Percentiles rank a stretch among this genome's conserved stretches.
Conservation (phyloP, 2,888 invertebrate species). For the Neria commutata region DNA sequence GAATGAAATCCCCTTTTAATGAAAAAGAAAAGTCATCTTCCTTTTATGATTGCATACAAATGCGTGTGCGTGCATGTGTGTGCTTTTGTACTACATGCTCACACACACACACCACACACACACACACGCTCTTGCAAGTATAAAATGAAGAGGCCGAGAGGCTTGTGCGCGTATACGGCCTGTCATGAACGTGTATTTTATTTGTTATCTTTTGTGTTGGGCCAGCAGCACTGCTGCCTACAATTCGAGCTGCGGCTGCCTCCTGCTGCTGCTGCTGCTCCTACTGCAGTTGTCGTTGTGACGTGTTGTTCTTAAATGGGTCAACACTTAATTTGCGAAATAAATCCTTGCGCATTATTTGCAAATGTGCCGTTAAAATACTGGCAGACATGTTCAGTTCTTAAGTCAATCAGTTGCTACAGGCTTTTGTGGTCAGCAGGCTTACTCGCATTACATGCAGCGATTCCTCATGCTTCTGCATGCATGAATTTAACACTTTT, state of each 20-base stretch:
- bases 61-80: no score
- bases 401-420: constrained; percentile 1
- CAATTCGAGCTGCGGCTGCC: background rate
- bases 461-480: no score
- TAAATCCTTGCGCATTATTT: constrained; percentile 50
- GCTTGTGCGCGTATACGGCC: no score
- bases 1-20: constrained; percentile 50
- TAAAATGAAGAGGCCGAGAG: background rate
- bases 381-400: background rate
- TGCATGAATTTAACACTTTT: no score
- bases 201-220: background rate
- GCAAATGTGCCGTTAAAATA: background rate
- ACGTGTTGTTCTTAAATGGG: constrained; percentile 22
- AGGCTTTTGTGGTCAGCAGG: no score
- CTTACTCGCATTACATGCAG: no score
- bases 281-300: background rate
- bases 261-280: background rate
- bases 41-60: constrained; percentile 35
- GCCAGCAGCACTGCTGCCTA: background rate
- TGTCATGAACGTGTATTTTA: background rate
- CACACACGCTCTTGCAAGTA: no score
- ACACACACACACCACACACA: no score
- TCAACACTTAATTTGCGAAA: constrained; percentile 50
- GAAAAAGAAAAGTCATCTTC: constrained; percentile 50
- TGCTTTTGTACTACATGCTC: no score